Conservation (phyloP, 1,140 invertebrate genomes). For the Andrena cerasifolii region DNA sequence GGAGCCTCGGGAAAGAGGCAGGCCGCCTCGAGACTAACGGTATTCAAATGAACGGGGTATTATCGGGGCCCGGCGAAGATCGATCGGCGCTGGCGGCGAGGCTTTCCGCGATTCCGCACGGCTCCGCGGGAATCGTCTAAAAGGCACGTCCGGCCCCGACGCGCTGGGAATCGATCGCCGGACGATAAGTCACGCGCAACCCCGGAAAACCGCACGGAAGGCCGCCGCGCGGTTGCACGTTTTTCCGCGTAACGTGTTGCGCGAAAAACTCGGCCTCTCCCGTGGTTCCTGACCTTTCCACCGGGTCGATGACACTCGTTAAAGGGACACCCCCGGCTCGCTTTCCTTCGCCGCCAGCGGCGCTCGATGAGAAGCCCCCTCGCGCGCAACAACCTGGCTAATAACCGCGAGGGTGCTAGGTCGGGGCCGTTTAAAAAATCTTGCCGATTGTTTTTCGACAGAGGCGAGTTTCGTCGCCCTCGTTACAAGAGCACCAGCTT, state of each 20-base stretch:
- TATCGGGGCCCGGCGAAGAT: background rate
- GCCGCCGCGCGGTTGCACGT: background rate
- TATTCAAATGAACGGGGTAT: constrained; percentile 1
- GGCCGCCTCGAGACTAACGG: background rate
- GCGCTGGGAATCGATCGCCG: background rate
- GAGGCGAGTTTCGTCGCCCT: no score
- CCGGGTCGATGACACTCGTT: constrained; percentile 50
- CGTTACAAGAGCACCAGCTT: background rate
- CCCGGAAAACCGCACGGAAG: background rate
- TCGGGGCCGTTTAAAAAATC: background rate
- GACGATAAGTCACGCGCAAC: constrained; percentile 29
- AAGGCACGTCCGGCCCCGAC: constrained; percentile 11
- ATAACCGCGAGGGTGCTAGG: background rate
- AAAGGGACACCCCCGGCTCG: constrained; percentile 32
- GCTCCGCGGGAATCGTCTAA: background rate
- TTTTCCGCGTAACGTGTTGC: constrained; percentile 34
- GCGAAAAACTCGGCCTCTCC: constrained; percentile 36
- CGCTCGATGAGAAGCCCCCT: background rate
- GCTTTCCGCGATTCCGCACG: background rate
- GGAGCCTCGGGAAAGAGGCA: background rate
- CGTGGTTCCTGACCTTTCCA: constrained; percentile 46
- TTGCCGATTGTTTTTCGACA: background rate
- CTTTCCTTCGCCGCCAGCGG: background rate
- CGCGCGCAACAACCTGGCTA: background rate
- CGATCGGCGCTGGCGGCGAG: background rate